Base-by-base conservation (phyloP, 1,140 invertebrate species). In the Tetraneura akinire region DNA sequence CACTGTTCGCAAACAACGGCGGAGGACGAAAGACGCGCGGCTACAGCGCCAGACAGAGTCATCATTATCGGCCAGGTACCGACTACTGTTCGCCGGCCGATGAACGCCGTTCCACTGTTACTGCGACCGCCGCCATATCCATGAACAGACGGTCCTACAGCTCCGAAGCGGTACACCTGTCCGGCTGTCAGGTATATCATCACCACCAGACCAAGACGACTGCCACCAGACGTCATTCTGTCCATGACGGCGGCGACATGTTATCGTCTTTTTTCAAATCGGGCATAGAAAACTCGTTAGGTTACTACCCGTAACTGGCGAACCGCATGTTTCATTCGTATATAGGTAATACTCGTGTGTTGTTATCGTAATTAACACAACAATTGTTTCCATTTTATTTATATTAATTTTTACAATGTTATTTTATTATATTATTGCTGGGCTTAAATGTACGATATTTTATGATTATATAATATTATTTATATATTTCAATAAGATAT, bases 281-380 rank as follows among this genome's bases (percentile, higher is more conserved):
- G 16, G 74, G 16, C 37, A 60, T 78, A 1, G 21, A 57, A 42
- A 78, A 60, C 29, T 62, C 74, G 21, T 62, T 78, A 21, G 74
- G 74, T 16, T 78, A 78, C 37, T 78, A 78, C 29, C 74, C 74
- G 23, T 71, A 23, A 71, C 37, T n/a, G n/a, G n/a, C n/a, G n/a
- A n/a, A n/a, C n/a, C n/a, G n/a, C n/a, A n/a, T n/a, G n/a, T n/a
- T n/a, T n/a, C n/a, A n/a, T n/a, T n/a, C n/a, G n/a, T n/a, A n/a
- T n/a, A n/a, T n/a, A n/a, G n/a, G n/a, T n/a, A n/a, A n/a, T n/a
- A n/a, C n/a, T n/a, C n/a, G n/a, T n/a, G n/a, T n/a, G n/a, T n/a
- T n/a, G n/a, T n/a, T n/a, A n/a, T n/a, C n/a, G n/a, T n/a, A n/a
- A n/a, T n/a, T n/a, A n/a, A n/a, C n/a, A n/a, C n/a, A n/a, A n/a